These are phyloP conservation scores for Drosophila littoralis DNA, from an alignment of 1,140 invertebrate species.

Conservation along the genomic window DNA sequence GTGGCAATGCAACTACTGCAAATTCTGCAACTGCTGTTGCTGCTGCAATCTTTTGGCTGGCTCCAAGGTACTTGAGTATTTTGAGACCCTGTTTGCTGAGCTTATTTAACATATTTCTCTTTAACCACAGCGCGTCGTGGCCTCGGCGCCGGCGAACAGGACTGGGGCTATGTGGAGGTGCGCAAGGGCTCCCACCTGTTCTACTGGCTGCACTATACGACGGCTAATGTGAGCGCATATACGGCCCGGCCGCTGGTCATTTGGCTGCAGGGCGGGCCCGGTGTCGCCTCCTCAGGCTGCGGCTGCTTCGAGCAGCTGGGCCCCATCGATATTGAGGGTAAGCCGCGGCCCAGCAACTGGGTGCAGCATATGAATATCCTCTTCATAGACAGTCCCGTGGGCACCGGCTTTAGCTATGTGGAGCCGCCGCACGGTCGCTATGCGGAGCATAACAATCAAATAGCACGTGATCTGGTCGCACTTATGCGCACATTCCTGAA, in stretches of 20 bases:
- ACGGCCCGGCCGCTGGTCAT: slow-evolving; percentile 89
- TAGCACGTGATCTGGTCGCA: slow-evolving; percentile 91
- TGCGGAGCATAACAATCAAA: slow-evolving; percentile 89
- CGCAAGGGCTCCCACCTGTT: slow-evolving; percentile 91
- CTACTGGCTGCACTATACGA: slow-evolving; percentile 93
- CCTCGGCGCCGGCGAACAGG: slow-evolving; percentile 87
- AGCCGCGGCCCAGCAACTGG: slow-evolving; percentile 90
- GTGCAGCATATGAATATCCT: slow-evolving; percentile 91
- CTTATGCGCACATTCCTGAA: slow-evolving; percentile 88
- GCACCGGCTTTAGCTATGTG: slow-evolving; percentile 93
- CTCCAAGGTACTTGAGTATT: slow-evolving; percentile 46
- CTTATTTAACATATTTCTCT: neutral
- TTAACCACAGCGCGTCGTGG: slow-evolving; percentile 70
- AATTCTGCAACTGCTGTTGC: slow-evolving; percentile 22
- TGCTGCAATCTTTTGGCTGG: slow-evolving; percentile 29
- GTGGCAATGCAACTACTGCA: slow-evolving; percentile 39
- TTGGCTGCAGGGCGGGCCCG: slow-evolving; percentile 92
- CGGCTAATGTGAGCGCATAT: slow-evolving; percentile 86
- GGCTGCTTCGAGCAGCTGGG: slow-evolving; percentile 93
- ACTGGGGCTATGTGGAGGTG: slow-evolving; percentile 89
- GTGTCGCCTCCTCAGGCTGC: slow-evolving; percentile 90
- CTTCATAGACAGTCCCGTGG: slow-evolving; percentile 96
- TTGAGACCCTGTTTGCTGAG: neutral
- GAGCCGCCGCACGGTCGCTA: slow-evolving; percentile 86
- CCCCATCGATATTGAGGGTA: slow-evolving; percentile 88